Percentiles rank a stretch among this genome's conserved stretches.
Evolutionary conservation across 2,797 vertebrate genomes (phyloP).

Genomic region (Phyllotis vaccarum): DNA sequence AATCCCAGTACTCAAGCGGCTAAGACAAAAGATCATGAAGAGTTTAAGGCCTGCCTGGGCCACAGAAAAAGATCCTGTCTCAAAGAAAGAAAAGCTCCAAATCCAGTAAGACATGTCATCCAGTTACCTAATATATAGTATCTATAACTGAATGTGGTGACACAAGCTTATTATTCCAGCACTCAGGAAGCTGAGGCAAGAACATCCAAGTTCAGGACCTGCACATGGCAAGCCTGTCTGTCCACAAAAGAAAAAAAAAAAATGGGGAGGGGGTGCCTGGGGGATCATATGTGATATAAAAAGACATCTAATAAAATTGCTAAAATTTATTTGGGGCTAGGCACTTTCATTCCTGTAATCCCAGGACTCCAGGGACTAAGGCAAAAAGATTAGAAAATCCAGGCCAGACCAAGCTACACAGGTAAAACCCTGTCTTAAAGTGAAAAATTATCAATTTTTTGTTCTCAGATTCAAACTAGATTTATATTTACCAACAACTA

Average conservation of each 20-base stretch:
- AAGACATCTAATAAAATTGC: neutral
- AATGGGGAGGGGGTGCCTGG: neutral
- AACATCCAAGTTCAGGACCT: neutral
- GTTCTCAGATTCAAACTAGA: constrained; percentile 42
- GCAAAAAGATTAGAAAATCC: neutral
- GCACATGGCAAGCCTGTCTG: neutral
- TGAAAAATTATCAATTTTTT: neutral
- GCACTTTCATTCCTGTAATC: neutral
- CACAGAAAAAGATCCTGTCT: neutral
- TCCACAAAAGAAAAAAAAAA: neutral
- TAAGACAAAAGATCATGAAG: neutral
- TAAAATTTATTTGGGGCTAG: neutral
- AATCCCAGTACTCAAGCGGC: neutral
- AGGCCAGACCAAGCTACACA: neutral
- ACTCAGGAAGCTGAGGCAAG: neutral
- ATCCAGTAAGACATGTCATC: constrained; percentile 35
- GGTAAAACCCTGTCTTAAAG: neutral
- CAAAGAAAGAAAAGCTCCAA: neutral
- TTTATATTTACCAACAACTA: constrained; percentile 44
- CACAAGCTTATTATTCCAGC: neutral
- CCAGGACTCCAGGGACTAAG: neutral
- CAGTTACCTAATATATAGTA: constrained; percentile 15
- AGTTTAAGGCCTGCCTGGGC: neutral
- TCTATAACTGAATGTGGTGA: neutral
- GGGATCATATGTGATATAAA: neutral